Percentiles rank a stretch among this genome's conserved stretches.
Conservation (phyloP, 2,797 vertebrate species). For the Sebastes variabilis region DNA sequence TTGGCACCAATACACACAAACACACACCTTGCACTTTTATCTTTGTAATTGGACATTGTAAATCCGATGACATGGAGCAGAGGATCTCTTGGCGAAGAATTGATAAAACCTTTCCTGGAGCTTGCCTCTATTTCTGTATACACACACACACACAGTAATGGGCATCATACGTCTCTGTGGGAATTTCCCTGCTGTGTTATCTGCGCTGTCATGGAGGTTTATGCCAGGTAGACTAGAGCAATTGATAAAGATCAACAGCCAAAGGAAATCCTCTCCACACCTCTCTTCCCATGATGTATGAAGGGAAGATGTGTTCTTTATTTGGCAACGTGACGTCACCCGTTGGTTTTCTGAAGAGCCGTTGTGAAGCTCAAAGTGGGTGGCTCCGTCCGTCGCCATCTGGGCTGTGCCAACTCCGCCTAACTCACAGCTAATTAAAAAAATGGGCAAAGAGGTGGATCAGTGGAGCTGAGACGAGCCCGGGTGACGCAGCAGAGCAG, state of each 20-base stretch:
- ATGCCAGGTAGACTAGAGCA: slow-evolving; percentile 19
- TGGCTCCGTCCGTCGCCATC: too few species aligned
- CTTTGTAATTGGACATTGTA: slow-evolving; percentile 59
- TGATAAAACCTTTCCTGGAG: slow-evolving; percentile 72
- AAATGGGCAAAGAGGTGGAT: too few species aligned
- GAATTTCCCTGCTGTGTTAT: slow-evolving; percentile 50
- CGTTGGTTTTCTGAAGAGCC: too few species aligned
- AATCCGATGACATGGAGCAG: slow-evolving; percentile 50
- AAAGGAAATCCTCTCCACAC: slow-evolving; percentile 47
- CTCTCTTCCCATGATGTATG: slow-evolving; percentile 28
- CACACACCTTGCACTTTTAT: slow-evolving; percentile 37
- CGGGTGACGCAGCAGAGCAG: too few species aligned
- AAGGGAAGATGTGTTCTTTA: neutral
- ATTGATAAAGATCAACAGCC: slow-evolving; percentile 44
- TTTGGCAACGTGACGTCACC: neutral
- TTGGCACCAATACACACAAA: slow-evolving; percentile 14
- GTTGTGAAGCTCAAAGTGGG: too few species aligned
- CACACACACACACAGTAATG: slow-evolving; percentile 3
- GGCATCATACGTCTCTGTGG: slow-evolving; percentile 1
- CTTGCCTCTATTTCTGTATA: slow-evolving; percentile 6
- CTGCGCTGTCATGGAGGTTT: slow-evolving; percentile 27
- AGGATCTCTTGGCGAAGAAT: slow-evolving; percentile 30
- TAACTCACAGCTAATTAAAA: too few species aligned
- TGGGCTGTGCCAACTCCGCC: too few species aligned
- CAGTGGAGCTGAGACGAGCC: too few species aligned